Evolutionary conservation across 2,113 vertebrate species (phyloP).

Genomic region (Cottus gobio): DNA sequence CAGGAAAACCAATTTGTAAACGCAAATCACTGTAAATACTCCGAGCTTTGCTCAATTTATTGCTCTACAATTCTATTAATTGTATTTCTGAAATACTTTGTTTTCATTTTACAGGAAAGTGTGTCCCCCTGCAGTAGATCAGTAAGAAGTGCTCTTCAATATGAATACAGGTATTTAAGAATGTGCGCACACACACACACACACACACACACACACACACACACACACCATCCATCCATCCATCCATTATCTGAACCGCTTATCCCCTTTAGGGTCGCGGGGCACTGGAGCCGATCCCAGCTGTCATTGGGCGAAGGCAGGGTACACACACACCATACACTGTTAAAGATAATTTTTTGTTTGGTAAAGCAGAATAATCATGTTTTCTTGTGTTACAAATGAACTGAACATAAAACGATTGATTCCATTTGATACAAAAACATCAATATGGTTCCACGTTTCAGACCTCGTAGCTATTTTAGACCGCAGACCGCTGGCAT

Average conservation of each 20-base stretch:
- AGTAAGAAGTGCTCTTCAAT: constrained; percentile 76
- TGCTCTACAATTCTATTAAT: too few relatives aligned
- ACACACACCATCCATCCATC: too few relatives aligned
- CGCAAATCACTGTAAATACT: not conserved
- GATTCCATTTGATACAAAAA: not conserved
- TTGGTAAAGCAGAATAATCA: not conserved
- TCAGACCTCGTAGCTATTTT: constrained; percentile 30
- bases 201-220: constrained; percentile 4
- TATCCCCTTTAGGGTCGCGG: too few relatives aligned
- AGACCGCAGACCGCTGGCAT: constrained; percentile 33
- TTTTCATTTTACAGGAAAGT: constrained; percentile 77
- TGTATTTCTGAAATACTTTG: not conserved
- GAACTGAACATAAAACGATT: not conserved
- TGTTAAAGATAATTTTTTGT: not conserved
- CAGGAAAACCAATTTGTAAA: not conserved
- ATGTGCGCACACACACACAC: not conserved
- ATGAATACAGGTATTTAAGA: constrained; percentile 85
- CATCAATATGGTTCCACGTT: constrained; percentile 6
- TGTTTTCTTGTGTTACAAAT: not conserved
- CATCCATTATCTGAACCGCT: too few relatives aligned
- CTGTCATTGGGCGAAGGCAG: too few relatives aligned
- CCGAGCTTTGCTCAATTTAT: too few relatives aligned
- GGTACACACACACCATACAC: too few relatives aligned
- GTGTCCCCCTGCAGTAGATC: constrained; percentile 57
- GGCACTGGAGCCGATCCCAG: too few relatives aligned